Evolutionary conservation across 2,797 vertebrate genomes (phyloP).

Genomic region (Halcyon smyrnensis): DNA sequence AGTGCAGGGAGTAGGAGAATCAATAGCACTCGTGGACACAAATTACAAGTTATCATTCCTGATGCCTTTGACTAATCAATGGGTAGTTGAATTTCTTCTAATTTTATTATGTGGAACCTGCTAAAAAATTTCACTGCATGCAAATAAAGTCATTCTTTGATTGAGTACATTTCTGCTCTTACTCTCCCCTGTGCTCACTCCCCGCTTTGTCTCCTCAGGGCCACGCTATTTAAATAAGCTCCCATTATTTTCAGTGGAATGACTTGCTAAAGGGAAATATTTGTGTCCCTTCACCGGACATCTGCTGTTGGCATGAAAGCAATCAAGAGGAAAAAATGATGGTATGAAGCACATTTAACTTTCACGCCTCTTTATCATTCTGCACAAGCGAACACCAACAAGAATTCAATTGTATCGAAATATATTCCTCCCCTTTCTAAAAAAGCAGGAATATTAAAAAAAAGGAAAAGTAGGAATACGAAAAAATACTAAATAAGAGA

Average conservation of each 20-base stretch:
- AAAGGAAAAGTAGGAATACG: background rate
- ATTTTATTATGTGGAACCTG: slow-evolving; percentile 58
- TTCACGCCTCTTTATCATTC: slow-evolving; percentile 71
- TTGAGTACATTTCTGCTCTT: slow-evolving; percentile 61
- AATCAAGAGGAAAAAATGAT: slow-evolving; percentile 69
- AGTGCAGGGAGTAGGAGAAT: slow-evolving; percentile 51
- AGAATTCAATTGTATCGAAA: slow-evolving; percentile 41
- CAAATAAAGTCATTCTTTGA: slow-evolving; percentile 51
- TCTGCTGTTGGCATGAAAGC: slow-evolving; percentile 71
- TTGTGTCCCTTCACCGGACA: slow-evolving; percentile 73
- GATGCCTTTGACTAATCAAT: slow-evolving; percentile 54
- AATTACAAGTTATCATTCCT: slow-evolving; percentile 68
- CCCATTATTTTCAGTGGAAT: slow-evolving; percentile 76
- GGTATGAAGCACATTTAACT: slow-evolving; percentile 72
- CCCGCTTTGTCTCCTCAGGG: slow-evolving; percentile 39
- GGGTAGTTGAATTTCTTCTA: slow-evolving; percentile 60
- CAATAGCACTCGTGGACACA: slow-evolving; percentile 65
- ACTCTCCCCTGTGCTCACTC: slow-evolving; percentile 16
- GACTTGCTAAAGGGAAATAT: slow-evolving; percentile 75
- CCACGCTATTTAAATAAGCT: slow-evolving; percentile 69
- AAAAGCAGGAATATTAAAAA: background rate
- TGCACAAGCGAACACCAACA: slow-evolving; percentile 53
- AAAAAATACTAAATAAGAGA: background rate
- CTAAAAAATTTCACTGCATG: slow-evolving; percentile 38
- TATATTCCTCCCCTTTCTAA: slow-evolving; percentile 12